phyloP scores from a whole-genome alignment of 2,797 vertebrate genomes.

The Lophotriccus pileatus region DNA sequence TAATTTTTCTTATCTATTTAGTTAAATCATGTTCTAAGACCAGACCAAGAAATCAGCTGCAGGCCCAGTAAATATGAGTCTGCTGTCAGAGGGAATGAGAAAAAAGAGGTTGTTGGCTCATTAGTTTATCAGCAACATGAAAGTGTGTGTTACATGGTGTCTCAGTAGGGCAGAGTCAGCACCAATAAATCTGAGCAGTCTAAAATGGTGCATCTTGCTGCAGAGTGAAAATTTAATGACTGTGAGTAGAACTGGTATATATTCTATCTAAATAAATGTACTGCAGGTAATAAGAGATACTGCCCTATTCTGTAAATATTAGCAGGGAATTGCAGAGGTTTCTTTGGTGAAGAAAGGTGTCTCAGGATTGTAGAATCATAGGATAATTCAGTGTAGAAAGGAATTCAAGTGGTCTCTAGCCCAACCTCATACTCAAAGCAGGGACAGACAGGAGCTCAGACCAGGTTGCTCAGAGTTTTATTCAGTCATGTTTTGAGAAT shows the following conservation, averaged over 20 bases:
- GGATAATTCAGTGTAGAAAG: background rate
- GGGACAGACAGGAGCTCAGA: background rate
- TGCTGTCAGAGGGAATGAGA: background rate
- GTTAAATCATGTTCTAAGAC: background rate
- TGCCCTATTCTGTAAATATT: background rate
- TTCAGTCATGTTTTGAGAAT: background rate
- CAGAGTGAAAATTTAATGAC: background rate
- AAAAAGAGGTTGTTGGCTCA: background rate
- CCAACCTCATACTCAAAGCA: background rate
- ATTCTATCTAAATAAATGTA: background rate
- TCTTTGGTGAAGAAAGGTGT: background rate
- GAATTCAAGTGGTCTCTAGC: background rate
- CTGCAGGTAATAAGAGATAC: background rate
- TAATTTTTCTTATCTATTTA: background rate
- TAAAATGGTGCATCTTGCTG: background rate
- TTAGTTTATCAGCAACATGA: background rate
- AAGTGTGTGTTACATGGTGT: background rate
- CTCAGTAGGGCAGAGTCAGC: background rate
- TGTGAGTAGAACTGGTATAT: background rate
- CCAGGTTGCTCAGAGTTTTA: background rate
- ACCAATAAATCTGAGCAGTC: background rate
- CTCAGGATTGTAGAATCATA: background rate
- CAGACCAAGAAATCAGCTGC: background rate
- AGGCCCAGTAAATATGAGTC: background rate
- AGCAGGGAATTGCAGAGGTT: background rate